Conservation (phyloP, 1,140 invertebrate species). For the Drosophila virilis region DNA sequence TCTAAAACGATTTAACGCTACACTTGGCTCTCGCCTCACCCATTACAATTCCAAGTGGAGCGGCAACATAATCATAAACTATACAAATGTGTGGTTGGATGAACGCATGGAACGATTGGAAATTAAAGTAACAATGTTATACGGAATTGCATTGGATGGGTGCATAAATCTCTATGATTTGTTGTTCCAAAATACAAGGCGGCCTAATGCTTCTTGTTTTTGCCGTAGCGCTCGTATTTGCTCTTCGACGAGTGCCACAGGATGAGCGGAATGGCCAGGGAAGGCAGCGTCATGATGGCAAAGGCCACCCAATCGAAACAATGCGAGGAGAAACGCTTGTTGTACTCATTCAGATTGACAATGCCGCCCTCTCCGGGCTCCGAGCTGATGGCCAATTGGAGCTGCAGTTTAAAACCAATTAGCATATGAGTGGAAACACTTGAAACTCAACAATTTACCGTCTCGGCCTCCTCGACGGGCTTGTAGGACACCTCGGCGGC, state of each 20-base stretch:
- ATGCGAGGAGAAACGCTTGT: slow-evolving; percentile 99
- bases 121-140: slow-evolving; percentile 59
- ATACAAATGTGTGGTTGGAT: slow-evolving; percentile 51
- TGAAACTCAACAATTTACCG: slow-evolving; percentile 84
- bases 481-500: slow-evolving; percentile 96
- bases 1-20: slow-evolving; percentile 80
- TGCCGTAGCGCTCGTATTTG: slow-evolving; percentile 94
- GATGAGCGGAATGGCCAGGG: slow-evolving; percentile 96
- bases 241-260: slow-evolving; percentile 97
- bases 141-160: slow-evolving; percentile 54
- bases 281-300: slow-evolving; percentile 97
- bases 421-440: neutral
- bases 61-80: slow-evolving; percentile 28
- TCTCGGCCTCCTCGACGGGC: slow-evolving; percentile 90
- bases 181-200: slow-evolving; percentile 42
- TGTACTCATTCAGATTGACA: slow-evolving; percentile 97
- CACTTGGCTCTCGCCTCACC: slow-evolving; percentile 47
- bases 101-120: slow-evolving; percentile 55
- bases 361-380: slow-evolving; percentile 98
- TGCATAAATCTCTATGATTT: slow-evolving; percentile 59
- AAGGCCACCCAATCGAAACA: slow-evolving; percentile 98
- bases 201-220: slow-evolving; percentile 87
- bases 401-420: slow-evolving; percentile 79
- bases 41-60: slow-evolving; percentile 54
- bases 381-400: slow-evolving; percentile 95